Percentiles rank a stretch among this genome's conserved stretches.
These are phyloP conservation scores for Sebastes itinus DNA, from an alignment of 2,797 vertebrate genomes.

Conservation along the genomic window DNA sequence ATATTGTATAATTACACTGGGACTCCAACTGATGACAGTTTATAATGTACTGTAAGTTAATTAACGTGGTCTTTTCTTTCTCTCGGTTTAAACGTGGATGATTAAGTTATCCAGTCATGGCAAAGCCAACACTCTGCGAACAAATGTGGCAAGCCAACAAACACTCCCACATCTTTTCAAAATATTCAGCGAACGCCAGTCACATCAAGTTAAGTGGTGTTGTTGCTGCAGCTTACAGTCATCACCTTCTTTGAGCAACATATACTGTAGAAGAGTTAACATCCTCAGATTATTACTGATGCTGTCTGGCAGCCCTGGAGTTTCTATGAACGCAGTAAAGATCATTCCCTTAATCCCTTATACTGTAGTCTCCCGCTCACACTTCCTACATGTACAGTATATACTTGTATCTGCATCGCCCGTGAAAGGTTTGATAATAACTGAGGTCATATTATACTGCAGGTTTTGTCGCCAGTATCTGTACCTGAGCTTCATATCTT, in stretches of 20 bases:
- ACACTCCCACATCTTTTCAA: neutral
- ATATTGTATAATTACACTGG: neutral
- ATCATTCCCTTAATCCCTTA: neutral
- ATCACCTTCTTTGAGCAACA: neutral
- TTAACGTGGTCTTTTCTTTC: neutral
- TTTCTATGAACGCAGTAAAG: neutral
- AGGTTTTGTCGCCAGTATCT: neutral
- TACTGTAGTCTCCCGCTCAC: neutral
- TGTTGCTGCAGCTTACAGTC: too few relatives aligned
- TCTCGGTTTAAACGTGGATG: neutral
- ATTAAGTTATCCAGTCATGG: neutral
- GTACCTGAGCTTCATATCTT: neutral
- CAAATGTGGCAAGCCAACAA: neutral
- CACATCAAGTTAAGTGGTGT: neutral
- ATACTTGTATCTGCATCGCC: neutral
- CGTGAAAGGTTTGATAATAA: neutral
- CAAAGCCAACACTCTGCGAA: neutral
- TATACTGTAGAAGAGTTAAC: neutral
- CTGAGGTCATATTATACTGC: neutral
- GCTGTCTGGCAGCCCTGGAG: neutral
- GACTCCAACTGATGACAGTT: neutral
- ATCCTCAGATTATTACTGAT: neutral
- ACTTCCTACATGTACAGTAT: neutral
- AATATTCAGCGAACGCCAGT: neutral
- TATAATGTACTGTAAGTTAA: neutral